Percentiles rank a stretch among this genome's conserved stretches.
phyloP scores from a whole-genome alignment of 2,797 vertebrate species.

The Enteromius thamalakanensis region DNA sequence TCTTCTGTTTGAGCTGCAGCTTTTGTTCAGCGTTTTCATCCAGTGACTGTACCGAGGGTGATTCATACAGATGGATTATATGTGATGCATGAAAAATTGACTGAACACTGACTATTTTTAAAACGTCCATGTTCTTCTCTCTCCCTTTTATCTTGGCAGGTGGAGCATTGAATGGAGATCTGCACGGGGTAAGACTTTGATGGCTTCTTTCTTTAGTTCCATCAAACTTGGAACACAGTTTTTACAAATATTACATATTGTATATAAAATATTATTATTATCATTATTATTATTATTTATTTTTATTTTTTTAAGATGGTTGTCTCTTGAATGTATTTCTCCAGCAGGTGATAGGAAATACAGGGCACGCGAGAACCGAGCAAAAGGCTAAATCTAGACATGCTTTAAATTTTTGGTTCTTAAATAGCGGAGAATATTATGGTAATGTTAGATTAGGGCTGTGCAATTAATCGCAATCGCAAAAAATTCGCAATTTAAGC shows the following conservation, averaged over 20 bases:
- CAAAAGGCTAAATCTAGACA: neutral
- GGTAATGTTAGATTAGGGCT: neutral
- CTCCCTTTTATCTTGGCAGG: slow-evolving; percentile 68
- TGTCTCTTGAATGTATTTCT: neutral
- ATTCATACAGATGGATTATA: neutral
- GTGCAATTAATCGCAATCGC: too few species aligned
- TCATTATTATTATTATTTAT: too few species aligned
- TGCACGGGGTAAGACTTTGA: slow-evolving; percentile 83
- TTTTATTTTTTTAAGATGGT: neutral
- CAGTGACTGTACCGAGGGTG: neutral
- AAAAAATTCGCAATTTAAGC: too few species aligned
- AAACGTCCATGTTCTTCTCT: neutral
- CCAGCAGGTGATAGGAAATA: neutral
- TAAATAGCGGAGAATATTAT: neutral
- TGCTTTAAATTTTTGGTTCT: neutral
- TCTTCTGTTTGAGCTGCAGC: neutral
- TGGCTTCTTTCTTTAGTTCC: neutral
- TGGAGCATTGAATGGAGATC: slow-evolving; percentile 86
- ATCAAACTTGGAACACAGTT: neutral
- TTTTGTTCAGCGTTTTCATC: neutral
- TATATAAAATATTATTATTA: too few species aligned
- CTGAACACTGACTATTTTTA: neutral
- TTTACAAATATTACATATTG: neutral
- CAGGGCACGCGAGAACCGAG: neutral
- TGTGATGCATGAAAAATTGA: neutral